Conservation (phyloP, 2,888 invertebrate genomes). For the Camptogramma bilineatum region DNA sequence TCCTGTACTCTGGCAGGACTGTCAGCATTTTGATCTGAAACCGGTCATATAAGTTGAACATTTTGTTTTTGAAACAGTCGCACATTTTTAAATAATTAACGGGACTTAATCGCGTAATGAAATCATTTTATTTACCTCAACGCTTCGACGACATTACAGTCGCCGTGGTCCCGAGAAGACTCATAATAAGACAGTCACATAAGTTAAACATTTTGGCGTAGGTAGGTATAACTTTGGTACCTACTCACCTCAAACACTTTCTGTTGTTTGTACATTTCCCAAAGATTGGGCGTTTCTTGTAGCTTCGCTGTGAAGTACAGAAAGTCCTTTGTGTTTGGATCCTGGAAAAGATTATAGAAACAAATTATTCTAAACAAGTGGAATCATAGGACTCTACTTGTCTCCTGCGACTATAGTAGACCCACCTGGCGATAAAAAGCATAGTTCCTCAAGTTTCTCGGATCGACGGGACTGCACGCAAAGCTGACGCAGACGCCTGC, state of each 20-base stretch:
- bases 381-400: no score
- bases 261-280: slow-evolving; percentile 66
- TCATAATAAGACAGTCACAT: no score
- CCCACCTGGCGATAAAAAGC: slow-evolving; percentile 77
- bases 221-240: neutral
- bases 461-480: slow-evolving; percentile 66
- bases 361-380: no score
- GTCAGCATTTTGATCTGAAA: slow-evolving; percentile 75
- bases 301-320: slow-evolving; percentile 72
- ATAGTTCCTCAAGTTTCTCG: slow-evolving; percentile 65
- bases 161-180: no score
- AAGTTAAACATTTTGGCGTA: no score
- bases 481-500: slow-evolving; percentile 72
- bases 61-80: no score
- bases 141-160: no score
- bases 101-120: no score
- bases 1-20: slow-evolving; percentile 69
- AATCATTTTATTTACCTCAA: no score
- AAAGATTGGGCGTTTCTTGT: slow-evolving; percentile 77
- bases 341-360: slow-evolving; percentile 51
- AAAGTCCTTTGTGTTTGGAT: slow-evolving; percentile 74
- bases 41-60: neutral
- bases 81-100: no score
- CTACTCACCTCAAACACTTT: slow-evolving; percentile 70
- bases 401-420: neutral